phyloP scores from a whole-genome alignment of 30 jellyfish, hydroid and myxozoan genomes.

The Aurelia sp. region DNA sequence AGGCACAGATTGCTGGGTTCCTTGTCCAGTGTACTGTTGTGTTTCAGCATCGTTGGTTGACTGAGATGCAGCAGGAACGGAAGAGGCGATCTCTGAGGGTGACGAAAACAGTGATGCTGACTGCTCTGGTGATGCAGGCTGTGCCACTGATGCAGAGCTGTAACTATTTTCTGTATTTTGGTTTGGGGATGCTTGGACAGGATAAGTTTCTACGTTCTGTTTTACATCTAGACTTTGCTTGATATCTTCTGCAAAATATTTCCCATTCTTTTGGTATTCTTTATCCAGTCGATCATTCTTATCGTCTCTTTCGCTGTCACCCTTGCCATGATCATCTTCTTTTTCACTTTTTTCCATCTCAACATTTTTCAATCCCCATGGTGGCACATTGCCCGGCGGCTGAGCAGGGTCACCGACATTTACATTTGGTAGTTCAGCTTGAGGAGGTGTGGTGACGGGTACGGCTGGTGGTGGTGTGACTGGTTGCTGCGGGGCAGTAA shows the following conservation, averaged over 20 bases:
- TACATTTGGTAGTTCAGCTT: slow-evolving; percentile 52
- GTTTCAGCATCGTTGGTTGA: neutral
- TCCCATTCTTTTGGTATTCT: slow-evolving; percentile 19
- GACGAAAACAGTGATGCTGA: too few species aligned
- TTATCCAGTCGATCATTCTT: neutral
- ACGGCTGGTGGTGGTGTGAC: slow-evolving; percentile 60
- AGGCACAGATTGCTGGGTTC: too few species aligned
- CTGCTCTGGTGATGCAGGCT: neutral
- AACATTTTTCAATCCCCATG: slow-evolving; percentile 42
- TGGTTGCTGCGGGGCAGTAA: slow-evolving; percentile 34
- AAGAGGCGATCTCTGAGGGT: too few species aligned
- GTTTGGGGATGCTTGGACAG: too few species aligned
- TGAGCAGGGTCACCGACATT: slow-evolving; percentile 6
- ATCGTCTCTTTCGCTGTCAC: slow-evolving; percentile 10
- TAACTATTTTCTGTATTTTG: neutral
- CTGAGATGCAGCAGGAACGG: neutral
- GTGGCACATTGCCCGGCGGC: slow-evolving; percentile 16
- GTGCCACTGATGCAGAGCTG: neutral
- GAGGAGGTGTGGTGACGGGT: slow-evolving; percentile 69
- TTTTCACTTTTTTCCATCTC: slow-evolving; percentile 10
- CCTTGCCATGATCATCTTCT: slow-evolving; percentile 25
- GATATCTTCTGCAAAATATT: slow-evolving; percentile 45
- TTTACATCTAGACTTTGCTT: slow-evolving; percentile 15
- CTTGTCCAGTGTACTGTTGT: too few species aligned
- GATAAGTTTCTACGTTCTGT: too few species aligned